Percentiles rank a stretch among this genome's conserved stretches.
These are phyloP conservation scores for Diachasma alloeum DNA, from an alignment of 1,140 invertebrate genomes.

Conservation along the genomic window DNA sequence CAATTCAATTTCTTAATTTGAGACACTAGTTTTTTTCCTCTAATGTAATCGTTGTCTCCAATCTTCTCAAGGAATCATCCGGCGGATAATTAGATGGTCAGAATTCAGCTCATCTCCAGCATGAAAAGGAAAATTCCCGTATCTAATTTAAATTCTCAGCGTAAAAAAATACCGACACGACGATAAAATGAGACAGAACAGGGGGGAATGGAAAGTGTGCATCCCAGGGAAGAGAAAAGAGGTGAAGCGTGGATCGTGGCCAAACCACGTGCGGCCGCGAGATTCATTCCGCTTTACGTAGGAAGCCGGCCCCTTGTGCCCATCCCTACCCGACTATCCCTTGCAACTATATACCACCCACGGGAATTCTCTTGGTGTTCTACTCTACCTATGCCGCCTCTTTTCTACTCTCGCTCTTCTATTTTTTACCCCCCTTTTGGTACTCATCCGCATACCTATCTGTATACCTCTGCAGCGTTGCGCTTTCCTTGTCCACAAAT, in stretches of 20 bases:
- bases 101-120: slow-evolving; percentile 42
- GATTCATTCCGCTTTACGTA: slow-evolving; percentile 56
- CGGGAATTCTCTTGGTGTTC: slow-evolving; percentile 6
- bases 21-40: neutral
- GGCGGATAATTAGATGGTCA: slow-evolving; percentile 47
- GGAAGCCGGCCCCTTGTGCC: slow-evolving; percentile 21
- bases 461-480: neutral
- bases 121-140: slow-evolving; percentile 44
- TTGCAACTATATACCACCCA: slow-evolving; percentile 4
- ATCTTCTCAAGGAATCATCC: slow-evolving; percentile 43
- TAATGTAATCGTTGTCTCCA: neutral
- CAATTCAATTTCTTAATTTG: too few relatives aligned
- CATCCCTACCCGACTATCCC: neutral
- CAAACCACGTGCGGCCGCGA: slow-evolving; percentile 58
- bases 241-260: slow-evolving; percentile 53
- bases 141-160: slow-evolving; percentile 58
- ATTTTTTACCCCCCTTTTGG: neutral
- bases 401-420: neutral
- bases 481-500: slow-evolving; percentile 3
- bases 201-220: slow-evolving; percentile 13
- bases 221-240: slow-evolving; percentile 25
- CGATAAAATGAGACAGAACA: neutral
- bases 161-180: slow-evolving; percentile 36
- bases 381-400: neutral
- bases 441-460: neutral